Conservation (phyloP, 2,888 invertebrate genomes). For the Tenthredo distinguenda region DNA sequence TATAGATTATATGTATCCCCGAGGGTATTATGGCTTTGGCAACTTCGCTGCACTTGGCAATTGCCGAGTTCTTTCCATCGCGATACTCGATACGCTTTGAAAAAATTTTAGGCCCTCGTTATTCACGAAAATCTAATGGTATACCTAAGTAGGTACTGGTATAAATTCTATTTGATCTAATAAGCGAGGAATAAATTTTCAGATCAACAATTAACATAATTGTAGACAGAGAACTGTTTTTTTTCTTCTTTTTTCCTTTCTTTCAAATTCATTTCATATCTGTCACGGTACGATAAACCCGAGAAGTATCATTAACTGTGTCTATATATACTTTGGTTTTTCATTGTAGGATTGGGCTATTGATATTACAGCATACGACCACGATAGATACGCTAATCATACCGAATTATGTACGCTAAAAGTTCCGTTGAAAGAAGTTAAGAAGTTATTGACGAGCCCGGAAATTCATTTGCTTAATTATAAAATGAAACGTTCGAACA, state of each 20-base stretch:
- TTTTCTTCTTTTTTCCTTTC: neutral
- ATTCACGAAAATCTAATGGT: neutral
- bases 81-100: neutral
- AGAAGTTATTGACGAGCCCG: slow-evolving; percentile 73
- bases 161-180: neutral
- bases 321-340: slow-evolving; percentile 29
- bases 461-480: slow-evolving; percentile 76
- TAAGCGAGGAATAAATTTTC: neutral
- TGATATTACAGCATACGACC: slow-evolving; percentile 77
- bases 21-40: slow-evolving; percentile 23
- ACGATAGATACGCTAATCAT: slow-evolving; percentile 78
- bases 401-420: slow-evolving; percentile 78
- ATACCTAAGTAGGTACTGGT: neutral
- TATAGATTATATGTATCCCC: slow-evolving; percentile 5
- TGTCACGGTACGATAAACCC: neutral
- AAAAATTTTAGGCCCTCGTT: neutral
- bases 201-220: neutral
- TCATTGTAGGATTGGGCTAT: slow-evolving; percentile 77
- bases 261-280: neutral
- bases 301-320: neutral
- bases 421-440: slow-evolving; percentile 76
- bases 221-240: neutral
- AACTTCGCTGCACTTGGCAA: slow-evolving; percentile 35
- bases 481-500: slow-evolving; percentile 75
- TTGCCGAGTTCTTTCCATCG: neutral